Evolutionary conservation across 2,113 vertebrate genomes (phyloP).

Genomic region (Hemicordylus capensis): DNA sequence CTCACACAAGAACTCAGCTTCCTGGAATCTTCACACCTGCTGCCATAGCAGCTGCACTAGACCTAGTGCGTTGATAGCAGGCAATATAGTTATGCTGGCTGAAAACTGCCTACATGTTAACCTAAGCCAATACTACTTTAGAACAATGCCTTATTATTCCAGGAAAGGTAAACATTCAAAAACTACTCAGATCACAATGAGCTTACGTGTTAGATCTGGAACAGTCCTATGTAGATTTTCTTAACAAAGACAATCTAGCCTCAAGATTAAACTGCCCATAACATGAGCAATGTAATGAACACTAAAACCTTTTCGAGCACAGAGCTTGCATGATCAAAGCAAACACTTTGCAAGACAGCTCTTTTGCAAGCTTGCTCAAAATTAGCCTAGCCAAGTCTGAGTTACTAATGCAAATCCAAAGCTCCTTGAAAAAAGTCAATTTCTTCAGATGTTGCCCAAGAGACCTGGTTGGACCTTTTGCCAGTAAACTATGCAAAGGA

Average conservation of each 20-base stretch:
- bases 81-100: neutral
- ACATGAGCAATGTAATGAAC: neutral
- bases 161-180: neutral
- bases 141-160: neutral
- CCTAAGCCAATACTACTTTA: neutral
- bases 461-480: neutral
- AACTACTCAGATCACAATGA: too few relatives aligned
- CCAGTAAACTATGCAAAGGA: neutral
- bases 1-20: neutral
- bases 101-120: neutral
- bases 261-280: neutral
- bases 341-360: neutral
- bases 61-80: neutral
- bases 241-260: neutral
- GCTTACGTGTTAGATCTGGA: neutral
- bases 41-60: slow-evolving; percentile 3
- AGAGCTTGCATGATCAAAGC: neutral
- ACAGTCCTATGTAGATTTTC: neutral
- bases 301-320: neutral
- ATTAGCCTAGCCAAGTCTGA: neutral
- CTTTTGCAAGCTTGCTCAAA: neutral
- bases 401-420: neutral
- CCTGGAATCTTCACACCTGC: neutral
- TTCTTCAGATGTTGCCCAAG: neutral
- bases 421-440: neutral